Conservation (phyloP, 1,140 invertebrate species). For the Scylla paramamosain region DNA sequence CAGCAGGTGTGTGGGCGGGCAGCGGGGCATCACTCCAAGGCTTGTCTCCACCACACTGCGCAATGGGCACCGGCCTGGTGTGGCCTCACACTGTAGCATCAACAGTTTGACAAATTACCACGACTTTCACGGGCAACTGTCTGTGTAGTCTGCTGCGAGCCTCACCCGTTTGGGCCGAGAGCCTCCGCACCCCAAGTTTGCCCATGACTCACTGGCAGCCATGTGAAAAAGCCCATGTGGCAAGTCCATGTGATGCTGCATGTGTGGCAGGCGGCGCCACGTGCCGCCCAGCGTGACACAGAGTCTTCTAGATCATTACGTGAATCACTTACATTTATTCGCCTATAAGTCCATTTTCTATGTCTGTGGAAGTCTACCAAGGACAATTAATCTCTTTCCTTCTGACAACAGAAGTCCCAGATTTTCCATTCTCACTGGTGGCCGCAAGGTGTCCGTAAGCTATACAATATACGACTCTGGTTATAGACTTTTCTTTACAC, state of each 20-base stretch:
- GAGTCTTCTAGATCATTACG: constrained; percentile 56
- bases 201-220: constrained; percentile 57
- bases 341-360: constrained; percentile 68
- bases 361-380: constrained; percentile 73
- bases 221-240: constrained; percentile 58
- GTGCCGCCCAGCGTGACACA: constrained; percentile 65
- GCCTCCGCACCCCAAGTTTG: constrained; percentile 50
- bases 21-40: constrained; percentile 72
- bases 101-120: constrained; percentile 62
- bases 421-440: constrained; percentile 68
- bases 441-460: constrained; percentile 75
- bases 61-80: constrained; percentile 66
- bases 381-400: constrained; percentile 61
- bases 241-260: constrained; percentile 56
- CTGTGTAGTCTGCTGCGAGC: constrained; percentile 56
- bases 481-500: constrained; percentile 77
- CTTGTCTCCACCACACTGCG: constrained; percentile 70
- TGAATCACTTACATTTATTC: constrained; percentile 71
- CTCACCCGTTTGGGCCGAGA: constrained; percentile 51
- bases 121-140: constrained; percentile 59
- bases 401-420: constrained; percentile 64
- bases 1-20: constrained; percentile 64
- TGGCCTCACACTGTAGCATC: constrained; percentile 67
- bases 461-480: constrained; percentile 77
- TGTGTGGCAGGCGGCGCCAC: constrained; percentile 35